phyloP scores from a whole-genome alignment of 2,797 vertebrate species.

The Cephalopachus bancanus region DNA sequence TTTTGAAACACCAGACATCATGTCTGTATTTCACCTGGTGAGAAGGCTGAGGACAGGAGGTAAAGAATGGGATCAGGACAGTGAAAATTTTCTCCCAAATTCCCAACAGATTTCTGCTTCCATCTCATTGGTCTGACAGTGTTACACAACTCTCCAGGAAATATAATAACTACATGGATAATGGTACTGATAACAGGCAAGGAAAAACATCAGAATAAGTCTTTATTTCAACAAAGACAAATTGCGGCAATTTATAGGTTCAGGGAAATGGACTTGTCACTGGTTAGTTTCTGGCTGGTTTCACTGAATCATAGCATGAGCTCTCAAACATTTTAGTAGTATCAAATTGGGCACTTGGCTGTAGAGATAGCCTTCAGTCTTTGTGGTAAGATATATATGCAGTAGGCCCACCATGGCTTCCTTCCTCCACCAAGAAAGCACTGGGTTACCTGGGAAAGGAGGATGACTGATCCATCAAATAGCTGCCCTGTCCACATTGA shows the following conservation, averaged over 20 bases:
- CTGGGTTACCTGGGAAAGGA: neutral
- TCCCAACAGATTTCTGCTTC: neutral
- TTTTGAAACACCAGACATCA: neutral
- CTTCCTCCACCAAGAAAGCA: neutral
- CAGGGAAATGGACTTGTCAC: neutral
- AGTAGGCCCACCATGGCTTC: neutral
- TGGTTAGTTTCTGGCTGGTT: conserved; percentile 29
- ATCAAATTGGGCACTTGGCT: neutral
- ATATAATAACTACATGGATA: neutral
- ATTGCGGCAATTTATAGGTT: neutral
- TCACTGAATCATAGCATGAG: neutral
- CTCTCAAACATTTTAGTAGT: neutral
- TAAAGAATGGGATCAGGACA: neutral
- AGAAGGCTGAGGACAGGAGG: neutral
- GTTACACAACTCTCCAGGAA: neutral
- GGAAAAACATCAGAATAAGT: neutral
- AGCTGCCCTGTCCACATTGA: neutral
- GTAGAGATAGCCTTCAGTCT: neutral
- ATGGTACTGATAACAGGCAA: neutral
- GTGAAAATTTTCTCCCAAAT: neutral
- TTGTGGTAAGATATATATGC: neutral
- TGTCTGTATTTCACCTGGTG: neutral
- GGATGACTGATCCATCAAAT: neutral
- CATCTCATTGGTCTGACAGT: neutral
- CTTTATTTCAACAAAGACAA: conserved; percentile 4